Evolutionary conservation across 1,140 invertebrate species (phyloP).

Genomic region (Adelges cooleyi): DNA sequence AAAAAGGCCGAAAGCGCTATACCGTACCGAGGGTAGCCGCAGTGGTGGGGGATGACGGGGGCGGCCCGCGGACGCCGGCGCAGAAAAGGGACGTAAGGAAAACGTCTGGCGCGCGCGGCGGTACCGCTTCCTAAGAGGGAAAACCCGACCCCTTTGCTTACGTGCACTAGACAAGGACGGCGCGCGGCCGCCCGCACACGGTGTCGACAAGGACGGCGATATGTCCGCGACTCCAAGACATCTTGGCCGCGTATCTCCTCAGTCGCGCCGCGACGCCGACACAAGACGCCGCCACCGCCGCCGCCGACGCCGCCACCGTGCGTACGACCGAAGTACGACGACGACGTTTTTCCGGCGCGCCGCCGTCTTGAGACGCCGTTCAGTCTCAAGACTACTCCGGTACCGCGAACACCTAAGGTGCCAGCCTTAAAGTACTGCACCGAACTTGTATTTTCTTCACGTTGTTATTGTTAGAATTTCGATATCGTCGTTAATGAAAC

Average conservation of each 20-base stretch:
- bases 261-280: conserved; percentile 26
- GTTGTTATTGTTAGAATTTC: too few relatives aligned
- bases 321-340: conserved; percentile 2
- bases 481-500: too few relatives aligned
- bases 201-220: conserved; percentile 28
- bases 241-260: conserved; percentile 28
- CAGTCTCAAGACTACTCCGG: conserved; percentile 31
- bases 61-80: conserved; percentile 34
- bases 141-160: conserved; percentile 21
- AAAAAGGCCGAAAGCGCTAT: too few relatives aligned
- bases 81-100: conserved; percentile 34
- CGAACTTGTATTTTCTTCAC: not conserved
- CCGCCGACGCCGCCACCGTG: not conserved
- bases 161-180: conserved; percentile 20
- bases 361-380: conserved; percentile 30
- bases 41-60: not conserved
- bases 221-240: conserved; percentile 26
- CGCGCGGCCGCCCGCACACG: conserved; percentile 26
- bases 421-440: conserved; percentile 1
- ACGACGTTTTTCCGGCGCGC: conserved; percentile 28
- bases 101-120: conserved; percentile 30
- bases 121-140: conserved; percentile 31
- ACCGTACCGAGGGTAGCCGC: too few relatives aligned
- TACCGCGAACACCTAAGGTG: conserved; percentile 29
- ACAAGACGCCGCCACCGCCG: conserved; percentile 23